Base-by-base conservation (phyloP, 2,888 invertebrate species). In the Drosophila lutescens region DNA sequence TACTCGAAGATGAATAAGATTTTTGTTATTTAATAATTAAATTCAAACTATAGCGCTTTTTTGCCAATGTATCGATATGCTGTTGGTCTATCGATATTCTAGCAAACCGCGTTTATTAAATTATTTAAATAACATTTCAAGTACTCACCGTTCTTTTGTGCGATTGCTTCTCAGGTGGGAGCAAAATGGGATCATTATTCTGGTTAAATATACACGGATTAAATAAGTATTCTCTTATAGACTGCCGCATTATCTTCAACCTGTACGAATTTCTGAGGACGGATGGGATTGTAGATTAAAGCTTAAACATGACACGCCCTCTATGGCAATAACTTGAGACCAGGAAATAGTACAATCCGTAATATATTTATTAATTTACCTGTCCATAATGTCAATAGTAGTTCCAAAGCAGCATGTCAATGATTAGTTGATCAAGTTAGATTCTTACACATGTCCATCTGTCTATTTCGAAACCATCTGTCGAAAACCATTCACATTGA, bases 401-500 rank as follows among this genome's bases (percentile, higher is more conserved):
- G n/a, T 38, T 7, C 2, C 8, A 13, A 13, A 23, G 23, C 23
- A 23, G 23, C 12, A 8, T 26, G 26, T 23, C 44, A 44, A 13
- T 2, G 4, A 26, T 26, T 26, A 20, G 4, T n/a, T 8, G 4
- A 44, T 44, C 23, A 5, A 23, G 13, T 23, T 4, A 23, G 44
- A 23, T 13, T n/a, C 10, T 6, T 23, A 44, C 23, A 20, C 3
- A 23, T 44, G 44, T 13, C 12, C 20, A 23, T 2, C 23, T 13
- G 44, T 44, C 44, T 26, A 13, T 46, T 26, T n/a, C 46, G 23
- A 44, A 44, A 44, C 20, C 44, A 44, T 10, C n/a, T 46, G n/a
- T 46, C 46, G 8, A 26, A 26, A 26, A n/a, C 1, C 9, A 4
- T 46, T n/a, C 13, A 20, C 20, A 23, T 44, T 6, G 23, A 23